These are phyloP conservation scores for Pollicipes pollicipes DNA, from an alignment of 1,140 invertebrate species.

Conservation along the genomic window DNA sequence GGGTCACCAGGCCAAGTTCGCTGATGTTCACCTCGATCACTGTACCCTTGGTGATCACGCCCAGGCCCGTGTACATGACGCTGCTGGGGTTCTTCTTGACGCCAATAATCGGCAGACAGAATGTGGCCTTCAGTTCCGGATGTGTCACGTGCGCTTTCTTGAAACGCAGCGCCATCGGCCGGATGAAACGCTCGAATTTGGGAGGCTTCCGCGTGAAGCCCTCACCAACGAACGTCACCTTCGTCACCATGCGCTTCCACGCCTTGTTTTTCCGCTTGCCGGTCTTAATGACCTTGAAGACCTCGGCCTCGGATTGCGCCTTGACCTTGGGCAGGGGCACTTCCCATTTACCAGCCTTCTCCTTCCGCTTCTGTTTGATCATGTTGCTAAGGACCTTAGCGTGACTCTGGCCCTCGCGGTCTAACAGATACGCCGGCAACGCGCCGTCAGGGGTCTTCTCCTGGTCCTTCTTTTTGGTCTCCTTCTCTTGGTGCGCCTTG, in stretches of 20 bases:
- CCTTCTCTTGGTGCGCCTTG: constrained; percentile 75
- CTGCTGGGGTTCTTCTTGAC: constrained; percentile 99
- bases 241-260: constrained; percentile 99
- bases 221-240: constrained; percentile 95
- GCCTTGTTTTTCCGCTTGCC: constrained; percentile 91
- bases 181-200: constrained; percentile 97
- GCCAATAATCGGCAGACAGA: constrained; percentile 91
- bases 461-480: constrained; percentile 60
- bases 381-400: constrained; percentile 96
- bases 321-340: constrained; percentile 97
- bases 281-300: constrained; percentile 84
- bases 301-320: constrained; percentile 93
- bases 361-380: constrained; percentile 99
- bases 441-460: constrained; percentile 74
- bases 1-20: constrained; percentile 94
- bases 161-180: constrained; percentile 91
- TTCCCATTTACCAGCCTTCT: constrained; percentile 99
- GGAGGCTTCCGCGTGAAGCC: constrained; percentile 97
- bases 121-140: constrained; percentile 98
- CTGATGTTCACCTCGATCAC: constrained; percentile 96
- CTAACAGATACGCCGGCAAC: constrained; percentile 85
- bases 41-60: constrained; percentile 97
- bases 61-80: constrained; percentile 86
- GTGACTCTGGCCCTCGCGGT: constrained; percentile 81
- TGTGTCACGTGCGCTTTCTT: constrained; percentile 98